Conservation (phyloP, 2,113 vertebrate genomes). For the Dicrurus megarhynchus region DNA sequence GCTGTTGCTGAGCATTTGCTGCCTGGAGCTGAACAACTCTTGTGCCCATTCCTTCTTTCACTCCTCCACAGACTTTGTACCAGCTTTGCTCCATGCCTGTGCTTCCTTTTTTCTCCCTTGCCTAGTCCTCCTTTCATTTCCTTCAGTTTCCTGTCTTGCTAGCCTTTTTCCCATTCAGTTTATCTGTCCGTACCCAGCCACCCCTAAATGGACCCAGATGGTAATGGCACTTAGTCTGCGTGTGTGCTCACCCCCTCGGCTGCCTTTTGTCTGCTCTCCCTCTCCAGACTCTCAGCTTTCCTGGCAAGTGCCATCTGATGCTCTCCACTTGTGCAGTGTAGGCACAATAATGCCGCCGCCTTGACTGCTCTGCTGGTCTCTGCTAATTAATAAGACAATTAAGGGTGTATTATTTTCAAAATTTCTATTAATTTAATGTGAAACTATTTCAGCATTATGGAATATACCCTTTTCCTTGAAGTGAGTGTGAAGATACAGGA, state of each 20-base stretch:
- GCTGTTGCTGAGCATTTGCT: rapidly evolving
- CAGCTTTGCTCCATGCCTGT: background rate
- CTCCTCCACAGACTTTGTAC: background rate
- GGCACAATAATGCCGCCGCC: rapidly evolving
- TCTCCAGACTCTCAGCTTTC: background rate
- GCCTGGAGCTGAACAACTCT: background rate
- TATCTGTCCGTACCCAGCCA: rapidly evolving
- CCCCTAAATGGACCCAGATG: background rate
- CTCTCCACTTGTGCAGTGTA: background rate
- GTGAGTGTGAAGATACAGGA: background rate
- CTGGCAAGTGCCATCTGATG: background rate
- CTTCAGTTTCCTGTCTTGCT: background rate
- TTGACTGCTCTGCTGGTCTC: background rate
- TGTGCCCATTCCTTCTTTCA: background rate
- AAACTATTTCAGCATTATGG: background rate
- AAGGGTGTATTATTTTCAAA: background rate
- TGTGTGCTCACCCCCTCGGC: background rate
- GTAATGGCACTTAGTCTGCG: background rate
- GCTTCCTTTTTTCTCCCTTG: background rate
- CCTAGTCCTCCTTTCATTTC: background rate
- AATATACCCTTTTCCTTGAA: background rate
- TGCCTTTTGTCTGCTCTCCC: background rate
- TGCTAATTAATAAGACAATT: background rate
- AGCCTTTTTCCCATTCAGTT: background rate
- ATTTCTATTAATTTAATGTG: background rate